phyloP scores from a whole-genome alignment of 1,140 invertebrate species.

The Carposina sasakii region DNA sequence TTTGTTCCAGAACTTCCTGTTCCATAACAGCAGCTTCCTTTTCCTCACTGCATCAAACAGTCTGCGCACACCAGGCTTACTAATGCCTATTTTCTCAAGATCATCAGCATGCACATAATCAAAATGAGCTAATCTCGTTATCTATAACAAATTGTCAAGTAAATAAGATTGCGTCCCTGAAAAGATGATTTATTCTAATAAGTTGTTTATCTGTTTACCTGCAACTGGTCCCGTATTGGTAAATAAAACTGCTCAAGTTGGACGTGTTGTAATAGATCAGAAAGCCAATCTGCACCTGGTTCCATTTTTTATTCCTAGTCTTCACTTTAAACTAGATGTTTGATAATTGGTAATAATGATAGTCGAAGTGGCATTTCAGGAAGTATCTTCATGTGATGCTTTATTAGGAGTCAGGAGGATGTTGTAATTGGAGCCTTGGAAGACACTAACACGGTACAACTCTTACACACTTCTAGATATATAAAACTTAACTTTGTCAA shows the following conservation, averaged over 20 bases:
- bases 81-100: slow-evolving; percentile 94
- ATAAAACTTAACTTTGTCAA: too few relatives aligned
- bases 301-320: too few relatives aligned
- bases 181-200: too few relatives aligned
- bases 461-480: too few relatives aligned
- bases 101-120: slow-evolving; percentile 96
- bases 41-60: slow-evolving; percentile 94
- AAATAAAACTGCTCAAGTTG: slow-evolving; percentile 94
- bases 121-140: slow-evolving; percentile 93
- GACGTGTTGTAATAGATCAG: slow-evolving; percentile 89
- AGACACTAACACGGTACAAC: too few relatives aligned
- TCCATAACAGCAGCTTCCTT: slow-evolving; percentile 85
- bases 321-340: slow-evolving; percentile 16
- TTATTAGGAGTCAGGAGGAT: too few relatives aligned
- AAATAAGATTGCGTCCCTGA: background rate
- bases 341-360: too few relatives aligned
- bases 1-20: slow-evolving; percentile 89
- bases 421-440: too few relatives aligned
- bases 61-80: slow-evolving; percentile 91
- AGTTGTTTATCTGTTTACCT: too few relatives aligned
- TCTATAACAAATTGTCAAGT: slow-evolving; percentile 62
- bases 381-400: too few relatives aligned
- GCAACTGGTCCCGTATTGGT: slow-evolving; percentile 92
- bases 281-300: slow-evolving; percentile 85
- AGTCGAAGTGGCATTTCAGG: slow-evolving; percentile 50